Evolutionary conservation across 2,113 vertebrate genomes (phyloP).

Genomic region (Capreolus pygargus): DNA sequence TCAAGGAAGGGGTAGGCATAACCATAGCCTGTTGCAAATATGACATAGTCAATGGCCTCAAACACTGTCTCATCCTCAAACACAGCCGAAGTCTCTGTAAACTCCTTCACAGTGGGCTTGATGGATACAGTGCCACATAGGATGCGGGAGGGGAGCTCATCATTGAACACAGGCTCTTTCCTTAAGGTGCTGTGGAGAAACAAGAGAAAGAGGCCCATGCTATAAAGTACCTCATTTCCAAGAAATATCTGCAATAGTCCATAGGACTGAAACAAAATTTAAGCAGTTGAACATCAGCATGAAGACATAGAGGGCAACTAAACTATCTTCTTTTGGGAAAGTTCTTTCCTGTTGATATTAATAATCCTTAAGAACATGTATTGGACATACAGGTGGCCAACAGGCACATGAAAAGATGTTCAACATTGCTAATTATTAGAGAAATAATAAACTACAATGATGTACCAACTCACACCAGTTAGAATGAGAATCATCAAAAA

Average conservation of each 20-base stretch:
- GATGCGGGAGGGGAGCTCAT: constrained; percentile 86
- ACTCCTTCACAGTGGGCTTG: constrained; percentile 83
- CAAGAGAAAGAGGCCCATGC: background rate
- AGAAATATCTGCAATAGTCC: background rate
- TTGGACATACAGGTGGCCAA: background rate
- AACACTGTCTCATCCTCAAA: constrained; percentile 89
- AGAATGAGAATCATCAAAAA: background rate
- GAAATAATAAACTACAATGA: background rate
- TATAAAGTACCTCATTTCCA: background rate
- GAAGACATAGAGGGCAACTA: background rate
- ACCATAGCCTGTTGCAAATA: constrained; percentile 90
- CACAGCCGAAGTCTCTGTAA: constrained; percentile 81
- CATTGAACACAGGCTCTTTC: constrained; percentile 82
- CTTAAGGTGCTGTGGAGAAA: constrained; percentile 56
- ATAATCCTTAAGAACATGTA: background rate
- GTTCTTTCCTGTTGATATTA: background rate
- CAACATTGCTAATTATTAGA: background rate
- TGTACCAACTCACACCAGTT: background rate
- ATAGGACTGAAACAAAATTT: background rate
- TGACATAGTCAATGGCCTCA: constrained; percentile 83
- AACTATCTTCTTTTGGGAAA: background rate
- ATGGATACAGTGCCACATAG: constrained; percentile 83
- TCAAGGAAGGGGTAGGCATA: constrained; percentile 84
- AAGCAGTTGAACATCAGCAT: background rate
- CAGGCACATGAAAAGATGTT: background rate